Conservation (phyloP, 2,113 vertebrate species). For the Centrocercus urophasianus region DNA sequence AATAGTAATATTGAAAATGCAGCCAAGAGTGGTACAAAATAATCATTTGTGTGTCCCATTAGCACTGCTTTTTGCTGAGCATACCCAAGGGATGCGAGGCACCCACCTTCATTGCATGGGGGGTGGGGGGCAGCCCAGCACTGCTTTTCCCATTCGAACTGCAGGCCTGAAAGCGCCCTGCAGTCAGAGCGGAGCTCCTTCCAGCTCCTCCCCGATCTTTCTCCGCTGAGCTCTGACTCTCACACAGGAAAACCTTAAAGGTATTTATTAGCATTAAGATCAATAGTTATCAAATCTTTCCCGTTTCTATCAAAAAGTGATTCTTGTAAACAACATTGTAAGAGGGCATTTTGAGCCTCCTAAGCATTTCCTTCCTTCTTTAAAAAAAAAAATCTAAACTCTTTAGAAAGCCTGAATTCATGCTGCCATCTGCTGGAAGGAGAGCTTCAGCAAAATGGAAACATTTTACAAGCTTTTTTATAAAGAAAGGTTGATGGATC, state of each 20-base stretch:
- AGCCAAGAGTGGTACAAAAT: neutral
- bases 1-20: neutral
- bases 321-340: neutral
- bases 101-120: too few relatives aligned
- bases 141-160: neutral
- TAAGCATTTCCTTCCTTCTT: neutral
- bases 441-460: neutral
- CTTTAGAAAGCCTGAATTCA: constrained; percentile 50
- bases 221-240: neutral
- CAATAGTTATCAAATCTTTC: constrained; percentile 19
- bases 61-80: neutral
- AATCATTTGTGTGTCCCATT: neutral
- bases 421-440: constrained; percentile 81
- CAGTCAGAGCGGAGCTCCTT: neutral
- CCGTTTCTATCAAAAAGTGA: neutral
- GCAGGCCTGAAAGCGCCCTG: fast-evolving
- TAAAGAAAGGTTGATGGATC: too few relatives aligned
- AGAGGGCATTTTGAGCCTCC: neutral
- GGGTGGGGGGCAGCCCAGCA: neutral
- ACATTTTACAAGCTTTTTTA: too few relatives aligned
- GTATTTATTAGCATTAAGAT: neutral
- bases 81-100: neutral
- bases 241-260: neutral
- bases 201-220: neutral
- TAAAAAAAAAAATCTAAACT: neutral